Evolutionary conservation across 2,797 vertebrate genomes (phyloP).

Genomic region (Clarias pachynema): DNA sequence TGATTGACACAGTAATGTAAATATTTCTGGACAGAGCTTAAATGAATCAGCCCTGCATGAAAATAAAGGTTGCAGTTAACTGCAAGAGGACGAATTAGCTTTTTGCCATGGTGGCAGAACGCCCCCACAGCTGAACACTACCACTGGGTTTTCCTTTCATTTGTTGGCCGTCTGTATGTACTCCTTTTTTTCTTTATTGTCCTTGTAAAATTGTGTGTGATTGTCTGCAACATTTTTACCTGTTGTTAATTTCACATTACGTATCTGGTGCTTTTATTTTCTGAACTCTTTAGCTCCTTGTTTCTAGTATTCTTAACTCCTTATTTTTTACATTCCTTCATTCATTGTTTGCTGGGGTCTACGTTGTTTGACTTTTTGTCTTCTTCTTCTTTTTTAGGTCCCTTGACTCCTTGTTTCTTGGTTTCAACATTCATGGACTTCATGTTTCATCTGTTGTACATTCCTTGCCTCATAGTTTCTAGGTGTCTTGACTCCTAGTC

Average conservation of each 20-base stretch:
- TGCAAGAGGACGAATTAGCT: neutral
- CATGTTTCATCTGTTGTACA: neutral
- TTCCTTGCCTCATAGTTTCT: neutral
- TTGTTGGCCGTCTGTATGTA: neutral
- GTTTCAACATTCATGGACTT: neutral
- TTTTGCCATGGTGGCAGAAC: neutral
- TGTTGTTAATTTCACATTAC: neutral
- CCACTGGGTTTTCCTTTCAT: neutral
- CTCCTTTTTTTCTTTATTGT: neutral
- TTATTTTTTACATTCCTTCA: neutral
- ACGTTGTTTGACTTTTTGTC: neutral
- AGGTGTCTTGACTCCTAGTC: neutral
- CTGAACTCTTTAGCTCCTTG: neutral
- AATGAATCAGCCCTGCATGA: neutral
- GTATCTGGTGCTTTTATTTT: neutral
- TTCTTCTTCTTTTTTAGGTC: neutral
- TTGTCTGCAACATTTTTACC: neutral
- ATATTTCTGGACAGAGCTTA: constrained; percentile 41
- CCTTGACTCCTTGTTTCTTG: neutral
- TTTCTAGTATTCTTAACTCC: neutral
- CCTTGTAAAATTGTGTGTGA: neutral
- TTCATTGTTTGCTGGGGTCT: neutral
- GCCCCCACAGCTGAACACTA: neutral
- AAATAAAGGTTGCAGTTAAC: constrained; percentile 29
- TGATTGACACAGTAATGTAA: constrained; percentile 49